Evolutionary conservation across 2,113 vertebrate genomes (phyloP).

Genomic region (Narcine bancroftii): DNA sequence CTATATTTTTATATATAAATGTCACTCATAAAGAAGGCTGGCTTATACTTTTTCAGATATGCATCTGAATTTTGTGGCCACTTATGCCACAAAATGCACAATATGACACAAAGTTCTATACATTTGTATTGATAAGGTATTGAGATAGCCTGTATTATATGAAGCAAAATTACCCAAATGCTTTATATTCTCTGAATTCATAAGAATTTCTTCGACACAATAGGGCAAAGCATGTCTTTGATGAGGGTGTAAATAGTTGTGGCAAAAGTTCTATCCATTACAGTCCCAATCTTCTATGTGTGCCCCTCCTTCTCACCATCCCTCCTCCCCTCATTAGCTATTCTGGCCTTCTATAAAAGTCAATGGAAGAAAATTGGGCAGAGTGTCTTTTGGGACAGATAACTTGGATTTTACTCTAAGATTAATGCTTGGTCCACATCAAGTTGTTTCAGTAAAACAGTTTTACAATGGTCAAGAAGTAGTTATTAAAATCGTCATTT

Average conservation of each 20-base stretch:
- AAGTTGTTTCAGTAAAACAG: conserved; percentile 10
- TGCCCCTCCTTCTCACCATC: no score
- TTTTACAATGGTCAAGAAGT: conserved; percentile 7
- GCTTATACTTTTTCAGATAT: background rate
- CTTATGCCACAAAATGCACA: background rate
- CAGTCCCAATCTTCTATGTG: no score
- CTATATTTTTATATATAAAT: conserved; percentile 15
- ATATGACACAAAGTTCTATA: background rate
- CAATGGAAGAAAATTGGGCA: background rate
- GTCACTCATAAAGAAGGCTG: background rate
- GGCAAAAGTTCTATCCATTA: background rate
- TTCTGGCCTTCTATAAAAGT: background rate
- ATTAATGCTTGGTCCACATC: background rate
- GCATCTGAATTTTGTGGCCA: background rate
- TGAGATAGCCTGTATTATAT: background rate
- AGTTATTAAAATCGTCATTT: background rate
- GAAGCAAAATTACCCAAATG: conserved; percentile 15
- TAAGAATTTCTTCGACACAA: conserved; percentile 7
- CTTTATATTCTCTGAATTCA: background rate
- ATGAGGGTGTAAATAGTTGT: background rate
- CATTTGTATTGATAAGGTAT: background rate
- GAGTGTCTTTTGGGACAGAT: background rate
- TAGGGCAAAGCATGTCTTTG: background rate
- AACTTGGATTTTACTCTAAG: conserved; percentile 9
- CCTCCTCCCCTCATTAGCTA: no score